Base-by-base conservation (phyloP, 2,888 invertebrate species). In the Bhutanitis thaidina region DNA sequence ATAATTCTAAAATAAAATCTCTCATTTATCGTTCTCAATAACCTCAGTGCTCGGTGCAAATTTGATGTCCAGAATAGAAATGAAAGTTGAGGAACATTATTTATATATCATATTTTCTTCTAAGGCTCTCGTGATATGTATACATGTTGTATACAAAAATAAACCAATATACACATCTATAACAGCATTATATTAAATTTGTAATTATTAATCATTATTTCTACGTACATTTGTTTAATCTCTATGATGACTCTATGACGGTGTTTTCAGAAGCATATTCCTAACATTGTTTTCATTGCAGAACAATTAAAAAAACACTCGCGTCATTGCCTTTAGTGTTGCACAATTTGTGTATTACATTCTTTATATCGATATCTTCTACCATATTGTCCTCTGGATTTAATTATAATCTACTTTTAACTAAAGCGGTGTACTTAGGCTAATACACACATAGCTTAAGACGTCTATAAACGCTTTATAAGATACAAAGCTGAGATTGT, bases 111-210 rank as follows among this genome's bases (percentile, higher is more conserved):
- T 59, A 66, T 68, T 71, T 62, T 64, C 60, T 74, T 4, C 12
- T 83, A 89, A 88, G 86, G 87, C 89, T 77, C 69, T 57, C 73
- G 63, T 87, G 89, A 89, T 88, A 89, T 89, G 89, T 77, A 80
- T 75, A 80, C 80, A 71, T 71, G 65, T 65, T 64, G 77, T 79
- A 76, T 88, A 88, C 75, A 89, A 89, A 89, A 89, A 89, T 89
- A 89, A 84, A 84, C 74, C 62, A 68, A 75, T 87, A 71, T 84
- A 67, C 66, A 79, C 76, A 65, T 77, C 63, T 49, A 66, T 70
- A 86, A 87, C 84, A 84, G 73, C 52, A 54, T 60, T 65, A 62
- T 64, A 62, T 53, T 43, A n/a, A 38, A 35, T 49, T 51, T 46
- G 49, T 50, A 50, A 40, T 37, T n/a, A 16, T 20, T 20, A 30